Percentiles rank a stretch among this genome's conserved stretches.
Evolutionary conservation across 2,888 invertebrate species (phyloP).

Genomic region (Acrobasis suavella): DNA sequence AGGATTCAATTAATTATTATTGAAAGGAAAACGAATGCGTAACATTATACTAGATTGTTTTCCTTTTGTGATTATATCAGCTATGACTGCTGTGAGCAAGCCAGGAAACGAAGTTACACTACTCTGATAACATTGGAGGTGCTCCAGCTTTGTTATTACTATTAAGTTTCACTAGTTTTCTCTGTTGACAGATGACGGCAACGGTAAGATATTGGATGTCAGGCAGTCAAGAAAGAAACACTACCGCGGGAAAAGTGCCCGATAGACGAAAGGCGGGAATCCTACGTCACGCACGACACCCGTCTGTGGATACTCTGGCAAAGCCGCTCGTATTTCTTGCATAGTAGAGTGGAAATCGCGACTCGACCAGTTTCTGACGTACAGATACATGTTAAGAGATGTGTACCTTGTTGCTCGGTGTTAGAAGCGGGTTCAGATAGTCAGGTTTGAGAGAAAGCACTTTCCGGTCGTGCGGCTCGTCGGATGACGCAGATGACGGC

Average conservation of each 20-base stretch:
- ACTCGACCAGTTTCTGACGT: constrained; percentile 12
- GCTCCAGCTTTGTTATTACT: constrained; percentile 32
- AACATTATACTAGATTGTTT: background rate
- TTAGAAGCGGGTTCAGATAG: constrained; percentile 54
- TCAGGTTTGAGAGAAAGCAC: constrained; percentile 72
- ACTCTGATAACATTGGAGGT: constrained; percentile 7
- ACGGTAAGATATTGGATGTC: constrained; percentile 57
- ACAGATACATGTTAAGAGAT: constrained; percentile 27
- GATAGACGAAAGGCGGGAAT: constrained; percentile 60
- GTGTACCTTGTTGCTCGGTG: constrained; percentile 52
- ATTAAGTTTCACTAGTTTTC: constrained; percentile 61
- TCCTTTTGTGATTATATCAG: background rate
- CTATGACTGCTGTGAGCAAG: background rate
- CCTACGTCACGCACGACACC: constrained; percentile 55
- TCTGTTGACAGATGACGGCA: constrained; percentile 35
- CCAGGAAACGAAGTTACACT: constrained; percentile 26
- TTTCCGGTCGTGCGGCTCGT: constrained; percentile 70
- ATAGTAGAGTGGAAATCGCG: constrained; percentile 51
- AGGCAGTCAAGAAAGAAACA: constrained; percentile 58
- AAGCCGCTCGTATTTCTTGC: constrained; percentile 46
- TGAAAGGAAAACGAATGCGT: background rate
- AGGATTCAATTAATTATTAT: background rate
- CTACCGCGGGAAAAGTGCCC: constrained; percentile 72
- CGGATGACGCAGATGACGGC: constrained; percentile 77
- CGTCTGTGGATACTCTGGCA: constrained; percentile 37